Evolutionary conservation across 2,888 invertebrate genomes (phyloP), one percentile per base, ranked within the genome.

Genomic region (Heterodera filipjevi): DNA sequence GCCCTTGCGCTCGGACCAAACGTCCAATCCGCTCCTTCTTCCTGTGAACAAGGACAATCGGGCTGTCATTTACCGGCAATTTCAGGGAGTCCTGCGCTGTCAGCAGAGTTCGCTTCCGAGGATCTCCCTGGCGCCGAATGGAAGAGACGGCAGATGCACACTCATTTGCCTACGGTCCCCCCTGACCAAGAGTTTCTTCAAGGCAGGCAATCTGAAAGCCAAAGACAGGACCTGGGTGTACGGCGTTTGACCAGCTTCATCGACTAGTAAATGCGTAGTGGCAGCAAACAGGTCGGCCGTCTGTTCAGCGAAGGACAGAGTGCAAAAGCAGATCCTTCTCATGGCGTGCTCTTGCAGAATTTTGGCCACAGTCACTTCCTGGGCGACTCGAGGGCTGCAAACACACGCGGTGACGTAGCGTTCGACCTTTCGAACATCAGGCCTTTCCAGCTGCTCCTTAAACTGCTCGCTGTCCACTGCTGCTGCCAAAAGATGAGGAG

Each of bases 191-290:
- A 71, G 46, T 30, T 71, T 71, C 0, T 27, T 8, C 10, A 71
- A 14, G 44, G 12, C 14, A 33, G 27, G 27, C 2, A 30, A 14
- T 10, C 12, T 10, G 27, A 6, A 8, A 3, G 12, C 49, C 8
- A 32, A 3, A 14, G 71, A 71, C 27, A 71, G 0, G 0, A 71
- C 32, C 32, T 71, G 71, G 8, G 71, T 8, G 27, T 12, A 71
- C 3, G 71, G 71, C 3, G 71, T 33, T 27, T 71, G 71, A 12
- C 71, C 71, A 0, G 71, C 27, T 32, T 71, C 71, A 27, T 71
- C 71, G 1, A 71, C 3, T 3, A 71, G 12, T n/a, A 71, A 12
- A 2, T 71, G 35, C 12, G 71, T 71, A 3, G 32, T 27, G 8
- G 3, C 71, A 12, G n/a, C 27, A 32, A 71, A 71, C 32, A 71